Conservation (phyloP, 2,113 vertebrate genomes). For the Harpagus bidentatus region DNA sequence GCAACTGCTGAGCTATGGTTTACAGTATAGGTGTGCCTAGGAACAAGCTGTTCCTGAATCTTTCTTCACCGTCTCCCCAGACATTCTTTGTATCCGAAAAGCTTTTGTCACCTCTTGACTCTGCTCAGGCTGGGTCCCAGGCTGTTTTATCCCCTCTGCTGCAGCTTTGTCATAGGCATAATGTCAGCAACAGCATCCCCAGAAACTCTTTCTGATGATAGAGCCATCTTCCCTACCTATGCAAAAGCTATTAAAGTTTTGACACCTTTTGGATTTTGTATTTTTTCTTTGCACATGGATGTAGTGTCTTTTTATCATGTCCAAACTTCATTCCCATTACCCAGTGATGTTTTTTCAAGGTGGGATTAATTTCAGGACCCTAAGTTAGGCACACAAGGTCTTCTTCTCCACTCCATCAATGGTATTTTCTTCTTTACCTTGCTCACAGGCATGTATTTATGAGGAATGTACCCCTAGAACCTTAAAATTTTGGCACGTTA, state of each 20-base stretch:
- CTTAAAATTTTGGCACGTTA: background rate
- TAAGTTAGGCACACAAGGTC: background rate
- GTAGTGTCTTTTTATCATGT: background rate
- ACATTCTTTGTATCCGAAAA: background rate
- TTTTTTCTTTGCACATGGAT: background rate
- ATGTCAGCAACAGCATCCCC: background rate
- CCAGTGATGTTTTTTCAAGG: background rate
- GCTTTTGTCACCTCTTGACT: background rate
- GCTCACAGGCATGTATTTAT: background rate
- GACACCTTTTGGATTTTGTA: background rate
- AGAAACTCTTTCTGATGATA: background rate
- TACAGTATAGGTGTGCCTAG: background rate
- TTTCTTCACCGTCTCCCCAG: background rate
- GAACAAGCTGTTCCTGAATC: background rate
- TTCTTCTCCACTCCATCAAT: background rate
- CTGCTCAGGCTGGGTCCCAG: background rate
- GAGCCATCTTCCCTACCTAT: background rate
- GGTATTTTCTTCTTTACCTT: background rate
- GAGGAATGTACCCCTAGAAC: fast-evolving
- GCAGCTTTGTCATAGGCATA: background rate
- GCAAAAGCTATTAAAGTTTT: background rate
- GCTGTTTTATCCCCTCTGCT: background rate
- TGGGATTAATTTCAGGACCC: background rate
- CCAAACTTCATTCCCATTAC: background rate
- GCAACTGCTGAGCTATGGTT: background rate